Base-by-base conservation (phyloP, 2,797 vertebrate genomes). In the Sebastes jordani region DNA sequence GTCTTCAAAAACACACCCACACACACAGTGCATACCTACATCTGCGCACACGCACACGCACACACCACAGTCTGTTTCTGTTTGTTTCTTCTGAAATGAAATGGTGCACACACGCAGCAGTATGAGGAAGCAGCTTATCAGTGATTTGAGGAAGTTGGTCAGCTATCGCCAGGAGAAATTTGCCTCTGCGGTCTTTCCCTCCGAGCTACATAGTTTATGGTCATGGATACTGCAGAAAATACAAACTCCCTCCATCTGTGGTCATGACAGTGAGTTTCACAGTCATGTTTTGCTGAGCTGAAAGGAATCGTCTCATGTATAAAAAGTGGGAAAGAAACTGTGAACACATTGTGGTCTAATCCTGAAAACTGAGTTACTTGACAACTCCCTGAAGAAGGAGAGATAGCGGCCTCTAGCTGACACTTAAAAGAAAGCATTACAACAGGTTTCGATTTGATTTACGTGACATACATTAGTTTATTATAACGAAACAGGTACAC, bases 51-150 rank as follows among this genome's bases (percentile, higher is more conserved):
- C 27, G 42, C 11, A 23, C 38, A 16, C 38, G 6, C 9, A 42
- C 36, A 64, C 29, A 55, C 2, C 2, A 5, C 9, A 23, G 6
- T 64, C 34, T 62, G 5, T 52, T 14, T 14, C 1, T 34, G 11
- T 36, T 4, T 10, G 25, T 58, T 69, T 30, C 14, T 32, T 58
- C 13, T 20, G 14, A 66, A 18, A 22, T 25, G 9, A 46, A 8
- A 34, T 3, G 14, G 22, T 34, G 64, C 34, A 62, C 14, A 58
- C 11, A 38, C 2, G 18, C 36, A 62, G 32, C n/a, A 34, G 18
- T 74, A 10, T 27, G n/a, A 83, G 81, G 74, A 86, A 85, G 77
- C 8, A 7, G 14, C 71, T 82, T 77, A 82, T 87, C 80, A 73
- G 68, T 10, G 11, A 60, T 29, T 58, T 56, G 5, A 86, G 84